phyloP scores from a whole-genome alignment of 2,888 invertebrate species.

The Lasioglossum marginatum region DNA sequence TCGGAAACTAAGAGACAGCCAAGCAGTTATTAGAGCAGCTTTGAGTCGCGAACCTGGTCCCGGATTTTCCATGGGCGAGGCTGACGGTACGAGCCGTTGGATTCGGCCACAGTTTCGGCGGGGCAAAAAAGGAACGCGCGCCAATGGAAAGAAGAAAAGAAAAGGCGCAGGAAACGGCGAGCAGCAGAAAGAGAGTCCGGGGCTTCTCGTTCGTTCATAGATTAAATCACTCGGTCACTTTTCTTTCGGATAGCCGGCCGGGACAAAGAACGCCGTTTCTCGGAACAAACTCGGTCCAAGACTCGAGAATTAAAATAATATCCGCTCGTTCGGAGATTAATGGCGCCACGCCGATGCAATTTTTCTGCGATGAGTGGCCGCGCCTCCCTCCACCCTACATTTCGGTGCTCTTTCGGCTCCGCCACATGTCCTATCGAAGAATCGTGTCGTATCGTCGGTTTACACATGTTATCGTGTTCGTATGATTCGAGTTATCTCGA shows the following conservation, averaged over 20 bases:
- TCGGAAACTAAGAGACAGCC: too few relatives aligned
- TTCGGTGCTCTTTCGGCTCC: slow-evolving; percentile 8
- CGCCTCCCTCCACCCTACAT: neutral
- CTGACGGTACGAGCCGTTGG: slow-evolving; percentile 12
- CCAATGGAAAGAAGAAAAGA: slow-evolving; percentile 54
- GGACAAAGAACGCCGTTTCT: slow-evolving; percentile 80
- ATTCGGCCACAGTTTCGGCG: slow-evolving; percentile 43
- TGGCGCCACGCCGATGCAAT: slow-evolving; percentile 78
- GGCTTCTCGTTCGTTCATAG: slow-evolving; percentile 67
- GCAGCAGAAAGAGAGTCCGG: slow-evolving; percentile 57
- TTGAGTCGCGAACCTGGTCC: neutral
- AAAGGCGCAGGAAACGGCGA: slow-evolving; percentile 53
- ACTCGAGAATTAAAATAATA: slow-evolving; percentile 81
- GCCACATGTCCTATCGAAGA: neutral
- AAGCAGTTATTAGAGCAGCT: neutral
- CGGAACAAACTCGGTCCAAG: slow-evolving; percentile 76
- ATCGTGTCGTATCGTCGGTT: slow-evolving; percentile 6
- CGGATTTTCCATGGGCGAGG: slow-evolving; percentile 43
- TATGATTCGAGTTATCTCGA: neutral
- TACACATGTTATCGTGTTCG: neutral
- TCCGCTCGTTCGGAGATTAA: slow-evolving; percentile 81
- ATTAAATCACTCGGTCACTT: slow-evolving; percentile 79
- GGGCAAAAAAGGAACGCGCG: slow-evolving; percentile 64
- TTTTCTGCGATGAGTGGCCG: slow-evolving; percentile 70
- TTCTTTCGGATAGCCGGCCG: slow-evolving; percentile 76